Conservation (phyloP, 1,140 invertebrate genomes). For the Brachionus koreanus region DNA sequence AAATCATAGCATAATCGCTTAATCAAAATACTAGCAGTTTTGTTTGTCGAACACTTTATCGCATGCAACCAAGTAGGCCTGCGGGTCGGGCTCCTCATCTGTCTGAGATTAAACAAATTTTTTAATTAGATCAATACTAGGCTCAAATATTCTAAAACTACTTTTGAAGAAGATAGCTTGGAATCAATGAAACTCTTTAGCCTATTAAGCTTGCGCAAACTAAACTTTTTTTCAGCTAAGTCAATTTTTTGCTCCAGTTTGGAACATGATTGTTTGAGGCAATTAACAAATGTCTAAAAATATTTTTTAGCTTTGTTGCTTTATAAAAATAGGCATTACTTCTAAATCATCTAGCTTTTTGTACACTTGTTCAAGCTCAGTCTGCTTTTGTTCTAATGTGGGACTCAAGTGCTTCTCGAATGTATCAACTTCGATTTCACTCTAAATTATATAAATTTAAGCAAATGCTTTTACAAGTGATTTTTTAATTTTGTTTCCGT, state of each 20-base stretch:
- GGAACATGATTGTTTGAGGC: background rate
- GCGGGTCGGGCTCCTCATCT: background rate
- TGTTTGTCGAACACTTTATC: background rate
- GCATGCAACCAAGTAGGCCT: background rate
- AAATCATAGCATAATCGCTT: background rate
- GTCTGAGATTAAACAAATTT: background rate
- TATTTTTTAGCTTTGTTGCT: background rate
- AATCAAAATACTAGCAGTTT: background rate
- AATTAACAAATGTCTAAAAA: conserved; percentile 14
- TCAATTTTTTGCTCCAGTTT: background rate
- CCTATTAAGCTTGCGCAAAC: background rate
- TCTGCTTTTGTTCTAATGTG: background rate
- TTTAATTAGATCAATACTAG: background rate
- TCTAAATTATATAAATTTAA: conserved; percentile 1
- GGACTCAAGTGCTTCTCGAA: background rate
- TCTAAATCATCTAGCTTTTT: background rate
- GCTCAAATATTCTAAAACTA: background rate
- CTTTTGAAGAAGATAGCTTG: background rate
- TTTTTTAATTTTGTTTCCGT: background rate
- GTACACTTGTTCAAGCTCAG: background rate
- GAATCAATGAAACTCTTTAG: background rate
- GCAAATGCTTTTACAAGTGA: background rate
- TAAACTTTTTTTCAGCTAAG: conserved; percentile 6
- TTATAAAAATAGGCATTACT: background rate
- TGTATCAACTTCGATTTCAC: conserved; percentile 7